A percentile compares a stretch with the other conserved stretches of the same genome.
Conservation (phyloP, 1,140 invertebrate genomes). For the Polypedilum vanderplanki region DNA sequence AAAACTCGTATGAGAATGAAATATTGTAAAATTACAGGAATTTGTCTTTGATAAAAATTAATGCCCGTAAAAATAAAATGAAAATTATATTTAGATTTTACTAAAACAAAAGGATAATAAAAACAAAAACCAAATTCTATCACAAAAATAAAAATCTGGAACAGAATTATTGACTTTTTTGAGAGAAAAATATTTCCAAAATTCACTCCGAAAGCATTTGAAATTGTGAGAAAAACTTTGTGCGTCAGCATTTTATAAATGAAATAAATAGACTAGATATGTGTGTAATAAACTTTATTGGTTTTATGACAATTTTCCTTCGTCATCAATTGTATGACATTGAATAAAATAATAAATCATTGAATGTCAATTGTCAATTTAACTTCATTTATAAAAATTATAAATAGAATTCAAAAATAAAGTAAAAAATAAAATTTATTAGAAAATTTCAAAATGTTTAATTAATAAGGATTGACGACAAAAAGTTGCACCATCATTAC, state of each 20-base stretch:
- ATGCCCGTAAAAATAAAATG: not conserved
- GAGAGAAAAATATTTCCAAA: not conserved
- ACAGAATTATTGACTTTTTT: not conserved
- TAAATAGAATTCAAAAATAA: no score
- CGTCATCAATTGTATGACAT: no score
- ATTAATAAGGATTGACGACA: not conserved
- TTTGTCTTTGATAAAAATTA: not conserved
- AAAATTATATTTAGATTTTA: no score
- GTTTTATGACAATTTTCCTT: no score
- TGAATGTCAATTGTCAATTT: no score
- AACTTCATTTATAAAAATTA: no score
- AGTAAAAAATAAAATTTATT: no score
- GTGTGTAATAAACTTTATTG: no score
- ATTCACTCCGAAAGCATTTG: not conserved
- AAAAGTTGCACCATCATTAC: not conserved
- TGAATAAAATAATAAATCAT: no score
- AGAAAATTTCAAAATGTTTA: no score
- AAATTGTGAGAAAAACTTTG: not conserved
- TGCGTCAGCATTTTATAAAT: not conserved
- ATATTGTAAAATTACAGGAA: not conserved
- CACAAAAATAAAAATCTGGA: not conserved
- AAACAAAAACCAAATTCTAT: no score
- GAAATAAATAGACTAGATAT: not conserved
- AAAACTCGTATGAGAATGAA: not conserved
- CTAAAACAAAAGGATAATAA: no score